These are phyloP conservation scores for Drosophila rellima DNA, from an alignment of 2,888 invertebrate species.

Conservation along the genomic window DNA sequence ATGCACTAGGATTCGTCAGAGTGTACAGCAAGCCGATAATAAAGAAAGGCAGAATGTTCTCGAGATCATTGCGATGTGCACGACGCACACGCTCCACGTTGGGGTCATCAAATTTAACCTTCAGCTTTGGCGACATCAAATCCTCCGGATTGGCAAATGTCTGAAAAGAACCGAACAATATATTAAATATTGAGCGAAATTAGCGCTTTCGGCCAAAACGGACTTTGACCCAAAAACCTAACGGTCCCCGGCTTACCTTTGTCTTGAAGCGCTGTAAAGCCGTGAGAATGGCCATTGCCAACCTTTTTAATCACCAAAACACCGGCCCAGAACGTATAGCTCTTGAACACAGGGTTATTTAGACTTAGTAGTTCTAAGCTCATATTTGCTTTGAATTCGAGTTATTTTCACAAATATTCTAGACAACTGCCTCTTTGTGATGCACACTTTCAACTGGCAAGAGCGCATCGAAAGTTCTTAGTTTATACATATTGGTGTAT, in stretches of 20 bases:
- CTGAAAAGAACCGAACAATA: slow-evolving; percentile 80
- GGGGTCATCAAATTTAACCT: slow-evolving; percentile 86
- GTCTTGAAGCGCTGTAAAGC: slow-evolving; percentile 85
- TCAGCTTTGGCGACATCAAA: slow-evolving; percentile 79
- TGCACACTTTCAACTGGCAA: slow-evolving; percentile 39
- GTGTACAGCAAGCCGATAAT: slow-evolving; percentile 87
- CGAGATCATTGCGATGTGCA: slow-evolving; percentile 88
- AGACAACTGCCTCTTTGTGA: slow-evolving; percentile 13
- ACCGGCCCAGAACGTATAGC: slow-evolving; percentile 85
- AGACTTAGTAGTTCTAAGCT: slow-evolving; percentile 72
- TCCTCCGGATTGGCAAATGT: slow-evolving; percentile 88
- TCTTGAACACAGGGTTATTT: slow-evolving; percentile 83
- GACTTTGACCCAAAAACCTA: slow-evolving; percentile 57
- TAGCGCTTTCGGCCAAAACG: slow-evolving; percentile 37
- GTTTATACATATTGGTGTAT: slow-evolving; percentile 23
- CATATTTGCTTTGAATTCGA: slow-evolving; percentile 50
- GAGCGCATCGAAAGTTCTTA: slow-evolving; percentile 8
- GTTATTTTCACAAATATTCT: background rate
- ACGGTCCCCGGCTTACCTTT: slow-evolving; percentile 77
- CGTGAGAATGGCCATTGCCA: slow-evolving; percentile 85
- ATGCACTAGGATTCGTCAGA: slow-evolving; percentile 86
- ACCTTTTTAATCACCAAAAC: slow-evolving; percentile 86
- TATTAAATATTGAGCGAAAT: background rate
- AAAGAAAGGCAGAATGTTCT: slow-evolving; percentile 88
- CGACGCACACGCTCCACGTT: slow-evolving; percentile 87